Evolutionary conservation across 2,888 invertebrate genomes (phyloP), one percentile per base, ranked within the genome.

Genomic region (Aleiodes testaceus): DNA sequence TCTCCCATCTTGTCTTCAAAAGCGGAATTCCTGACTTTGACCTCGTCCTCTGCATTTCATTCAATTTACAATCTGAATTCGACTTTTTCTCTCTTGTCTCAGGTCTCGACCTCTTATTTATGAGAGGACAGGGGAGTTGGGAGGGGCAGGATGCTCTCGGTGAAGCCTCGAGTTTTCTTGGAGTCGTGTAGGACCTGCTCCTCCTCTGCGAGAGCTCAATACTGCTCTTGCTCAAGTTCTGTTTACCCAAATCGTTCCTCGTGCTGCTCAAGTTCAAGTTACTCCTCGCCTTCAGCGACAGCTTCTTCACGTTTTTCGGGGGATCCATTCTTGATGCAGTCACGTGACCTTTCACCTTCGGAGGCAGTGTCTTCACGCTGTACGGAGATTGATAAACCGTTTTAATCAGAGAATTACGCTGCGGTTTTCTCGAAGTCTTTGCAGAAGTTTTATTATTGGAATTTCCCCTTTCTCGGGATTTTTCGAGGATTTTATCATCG

Each of bases 11-110:
- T 11, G 73, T 82, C 68, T 74, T 80, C 6, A 82, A 64, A 18
- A 84, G 71, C 3, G 84, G 84, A 72, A 85, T 85, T 30, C 78
- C 80, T n/a, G 85, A 85, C 69, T 74, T 83, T 0, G 80, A 79
- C 1, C 68, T 72, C 9, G 75, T 69, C 61, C 68, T 79, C 0
- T 69, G 59, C 14, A 2, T 18, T 9, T 36, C 36, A 36, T 7
- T 42, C 16, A 14, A 36, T 36, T 36, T 59, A 5, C 59, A 18
- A 12, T 59, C 59, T 3, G 42, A 42, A 18, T 42, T 59, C 14
- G 59, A 7, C 3, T 16, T 42, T 18, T 42, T 59, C 12, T 16
- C n/a, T 42, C 42, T 26, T n/a, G 20, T 26, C 12, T 26, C 16
- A 3, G 50, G 26, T 16, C 30, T 49, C 6, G 14, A 42, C 16